Percentiles rank a stretch among this genome's conserved stretches.
phyloP scores from a whole-genome alignment of 2,888 invertebrate genomes.

The Hedychridium roseum region DNA sequence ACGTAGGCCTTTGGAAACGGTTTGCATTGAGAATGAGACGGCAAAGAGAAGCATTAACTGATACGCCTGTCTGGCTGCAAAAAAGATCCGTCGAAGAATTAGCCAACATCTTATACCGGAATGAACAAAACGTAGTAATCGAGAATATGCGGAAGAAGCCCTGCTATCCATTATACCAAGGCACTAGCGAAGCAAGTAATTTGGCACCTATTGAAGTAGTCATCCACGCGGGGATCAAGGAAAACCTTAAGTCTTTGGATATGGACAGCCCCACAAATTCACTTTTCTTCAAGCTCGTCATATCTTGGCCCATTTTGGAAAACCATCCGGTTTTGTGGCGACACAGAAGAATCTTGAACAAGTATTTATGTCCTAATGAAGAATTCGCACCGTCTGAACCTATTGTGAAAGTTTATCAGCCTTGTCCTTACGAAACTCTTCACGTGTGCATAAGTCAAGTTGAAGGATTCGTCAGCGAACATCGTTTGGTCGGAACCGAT shows the following conservation, averaged over 20 bases:
- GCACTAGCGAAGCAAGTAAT: background rate
- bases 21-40: constrained; percentile 59
- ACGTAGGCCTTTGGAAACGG: constrained; percentile 65
- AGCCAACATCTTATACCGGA: constrained; percentile 63
- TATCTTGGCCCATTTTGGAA: constrained; percentile 67
- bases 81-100: constrained; percentile 59
- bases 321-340: constrained; percentile 64
- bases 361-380: constrained; percentile 64
- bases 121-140: constrained; percentile 64
- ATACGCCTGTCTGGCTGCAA: constrained; percentile 68
- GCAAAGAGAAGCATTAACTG: constrained; percentile 66
- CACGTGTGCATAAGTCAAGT: constrained; percentile 53
- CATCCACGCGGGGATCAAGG: constrained; percentile 65
- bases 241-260: constrained; percentile 63
- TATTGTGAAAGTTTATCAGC: constrained; percentile 49
- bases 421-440: constrained; percentile 49
- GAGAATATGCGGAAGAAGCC: constrained; percentile 31
- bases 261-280: constrained; percentile 63
- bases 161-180: too few species aligned
- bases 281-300: constrained; percentile 72
- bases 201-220: constrained; percentile 64
- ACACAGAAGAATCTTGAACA: constrained; percentile 65
- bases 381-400: constrained; percentile 41
- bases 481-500: constrained; percentile 48
- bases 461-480: constrained; percentile 46